phyloP scores from a whole-genome alignment of 2,797 vertebrate genomes.

The Silurus lanzhouensis region DNA sequence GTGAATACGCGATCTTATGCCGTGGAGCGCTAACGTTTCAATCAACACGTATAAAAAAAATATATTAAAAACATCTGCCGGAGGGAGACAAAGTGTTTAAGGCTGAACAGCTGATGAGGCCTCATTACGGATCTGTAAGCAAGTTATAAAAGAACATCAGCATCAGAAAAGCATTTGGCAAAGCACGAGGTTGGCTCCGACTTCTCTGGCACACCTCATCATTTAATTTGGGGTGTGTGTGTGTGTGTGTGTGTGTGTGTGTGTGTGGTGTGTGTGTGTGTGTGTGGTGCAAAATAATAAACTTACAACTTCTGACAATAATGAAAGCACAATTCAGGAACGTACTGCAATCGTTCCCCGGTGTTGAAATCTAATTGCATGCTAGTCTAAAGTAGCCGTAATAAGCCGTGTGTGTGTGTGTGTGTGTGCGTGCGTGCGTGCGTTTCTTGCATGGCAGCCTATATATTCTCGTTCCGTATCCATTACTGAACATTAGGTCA shows the following conservation, averaged over 20 bases:
- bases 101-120: background rate
- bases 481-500: background rate
- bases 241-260: background rate
- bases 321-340: slow-evolving; percentile 6
- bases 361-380: slow-evolving; percentile 14
- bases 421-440: background rate
- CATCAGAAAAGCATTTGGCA: slow-evolving; percentile 28
- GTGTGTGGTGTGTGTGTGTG: background rate
- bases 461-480: background rate
- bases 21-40: background rate
- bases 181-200: slow-evolving; percentile 25
- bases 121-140: slow-evolving; percentile 22
- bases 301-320: background rate
- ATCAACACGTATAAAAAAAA: background rate
- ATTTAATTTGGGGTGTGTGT: slow-evolving; percentile 21
- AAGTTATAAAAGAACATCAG: slow-evolving; percentile 25
- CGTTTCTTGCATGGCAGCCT: background rate
- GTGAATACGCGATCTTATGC: background rate
- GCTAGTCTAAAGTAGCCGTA: background rate
- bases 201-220: slow-evolving; percentile 23
- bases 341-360: background rate
- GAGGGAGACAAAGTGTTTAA: slow-evolving; percentile 8
- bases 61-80: background rate
- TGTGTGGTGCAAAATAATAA: slow-evolving; percentile 22
- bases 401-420: background rate